A percentile compares a stretch with the other conserved stretches of the same genome.
phyloP scores from a whole-genome alignment of 2,113 vertebrate species.

The Sorex araneus region DNA sequence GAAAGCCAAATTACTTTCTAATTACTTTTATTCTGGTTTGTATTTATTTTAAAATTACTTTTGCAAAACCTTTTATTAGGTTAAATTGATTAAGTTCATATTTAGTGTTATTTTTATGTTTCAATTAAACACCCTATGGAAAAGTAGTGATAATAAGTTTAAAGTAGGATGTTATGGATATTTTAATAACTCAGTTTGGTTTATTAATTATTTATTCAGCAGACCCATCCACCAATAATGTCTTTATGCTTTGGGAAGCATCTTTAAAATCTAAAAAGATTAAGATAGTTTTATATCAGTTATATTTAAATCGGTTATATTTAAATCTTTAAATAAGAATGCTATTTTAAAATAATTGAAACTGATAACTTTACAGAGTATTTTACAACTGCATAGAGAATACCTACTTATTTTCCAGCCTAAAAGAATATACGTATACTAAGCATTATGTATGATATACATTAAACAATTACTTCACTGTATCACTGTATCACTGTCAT shows the following conservation, averaged over 20 bases:
- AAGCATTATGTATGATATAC: neutral
- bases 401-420: constrained; percentile 3
- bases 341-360: neutral
- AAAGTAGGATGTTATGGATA: neutral
- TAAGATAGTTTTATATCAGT: neutral
- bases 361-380: neutral
- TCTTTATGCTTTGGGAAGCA: neutral
- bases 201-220: neutral
- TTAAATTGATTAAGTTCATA: neutral
- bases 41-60: neutral
- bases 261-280: neutral
- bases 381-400: neutral
- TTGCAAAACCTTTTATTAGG: neutral
- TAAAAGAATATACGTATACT: neutral
- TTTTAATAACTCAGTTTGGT: neutral
- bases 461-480: neutral
- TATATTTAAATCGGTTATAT: constrained; percentile 5
- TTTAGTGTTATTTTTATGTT: neutral
- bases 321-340: constrained; percentile 37
- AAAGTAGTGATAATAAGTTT: neutral
- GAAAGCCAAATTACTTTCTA: neutral
- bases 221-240: neutral
- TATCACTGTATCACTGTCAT: too few relatives aligned
- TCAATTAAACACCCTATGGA: constrained; percentile 2
- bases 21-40: constrained; percentile 1